Evolutionary conservation across 37 sponge, comb jelly and placozoan genomes (phyloP).

Genomic region (Trichoplax adhaerens): DNA sequence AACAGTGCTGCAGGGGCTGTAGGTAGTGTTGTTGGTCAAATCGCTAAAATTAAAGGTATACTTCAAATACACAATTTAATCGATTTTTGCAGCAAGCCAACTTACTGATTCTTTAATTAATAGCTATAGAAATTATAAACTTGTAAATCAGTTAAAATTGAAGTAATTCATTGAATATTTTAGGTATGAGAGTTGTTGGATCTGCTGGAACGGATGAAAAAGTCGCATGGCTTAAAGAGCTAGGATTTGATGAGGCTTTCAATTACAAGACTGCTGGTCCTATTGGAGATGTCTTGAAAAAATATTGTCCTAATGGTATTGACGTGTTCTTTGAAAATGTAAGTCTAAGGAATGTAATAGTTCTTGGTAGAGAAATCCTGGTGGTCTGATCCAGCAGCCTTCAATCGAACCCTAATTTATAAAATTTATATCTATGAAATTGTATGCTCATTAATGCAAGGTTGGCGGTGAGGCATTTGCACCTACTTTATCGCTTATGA

Average conservation of each 20-base stretch:
- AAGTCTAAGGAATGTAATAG: conserved; percentile 8
- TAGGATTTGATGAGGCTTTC: conserved; percentile 77
- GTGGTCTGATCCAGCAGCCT: no score
- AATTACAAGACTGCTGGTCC: conserved; percentile 72
- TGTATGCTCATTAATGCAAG: conserved; percentile 2
- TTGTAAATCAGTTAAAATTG: neutral
- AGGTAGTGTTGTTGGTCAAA: conserved; percentile 61
- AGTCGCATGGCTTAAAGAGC: conserved; percentile 32
- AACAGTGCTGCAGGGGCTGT: conserved; percentile 84
- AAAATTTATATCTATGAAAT: no score
- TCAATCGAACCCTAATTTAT: no score
- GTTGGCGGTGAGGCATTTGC: conserved; percentile 75
- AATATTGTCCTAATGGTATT: conserved; percentile 70
- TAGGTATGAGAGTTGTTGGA: conserved; percentile 10
- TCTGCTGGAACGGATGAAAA: conserved; percentile 72
- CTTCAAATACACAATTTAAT: no score
- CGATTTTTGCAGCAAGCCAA: no score
- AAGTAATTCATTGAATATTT: neutral
- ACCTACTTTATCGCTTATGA: conserved; percentile 44
- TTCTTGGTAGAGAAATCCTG: neutral
- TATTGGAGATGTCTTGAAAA: conserved; percentile 33
- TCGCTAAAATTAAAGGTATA: conserved; percentile 65
- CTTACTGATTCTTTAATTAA: no score
- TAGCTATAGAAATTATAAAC: no score
- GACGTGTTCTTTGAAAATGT: conserved; percentile 85